Base-by-base conservation (phyloP, 92 coral and sea anemone species). In the Heliopora coerulea region DNA sequence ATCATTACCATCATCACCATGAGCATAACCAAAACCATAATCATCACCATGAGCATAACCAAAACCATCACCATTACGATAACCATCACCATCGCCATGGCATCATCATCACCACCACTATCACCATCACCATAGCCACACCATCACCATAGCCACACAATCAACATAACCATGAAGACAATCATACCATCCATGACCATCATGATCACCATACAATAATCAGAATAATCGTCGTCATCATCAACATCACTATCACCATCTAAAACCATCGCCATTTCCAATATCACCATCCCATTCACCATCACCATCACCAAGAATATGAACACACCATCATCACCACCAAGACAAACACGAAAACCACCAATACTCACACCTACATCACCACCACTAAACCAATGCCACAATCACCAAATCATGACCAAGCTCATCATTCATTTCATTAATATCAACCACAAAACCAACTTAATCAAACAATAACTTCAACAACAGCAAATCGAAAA, bases 261-360 rank as follows among this genome's bases (percentile, higher is more conserved):
- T n/a, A n/a, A n/a, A n/a, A n/a, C n/a, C n/a, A 20, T 58, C 64
- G n/a, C 19, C 28, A 58, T 58, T 18, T 2, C 19, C 64, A 18
- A 8, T 18, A 58, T 58, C 28, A 20, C 19, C 64, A 20, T 58
- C 64, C 8, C 19, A 12, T 2, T 58, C 28, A 18, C 19, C 64
- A 58, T 58, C 64, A 21, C 19, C 64, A 21, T 58, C 64, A 33
- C 19, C 28, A 21, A 8, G 26, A 21, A 2, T 28, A 58, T 58
- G 26, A 21, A 2, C 64, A 18, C 64, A 58, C 19, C 64, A 58
- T 58, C 64, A 21, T 19, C 64, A 58, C 19, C 64, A 58, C 19
- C 64, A 21, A 4, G 26, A 21, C 19, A 2, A 58, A 8, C 64
- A 21, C 19, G 3, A 21, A 8, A 11, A 21, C 19, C 64, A 21